Evolutionary conservation across 92 coral and sea anemone genomes (phyloP), one percentile per base, ranked within the genome.

Genomic region (Nematostella vectensis): DNA sequence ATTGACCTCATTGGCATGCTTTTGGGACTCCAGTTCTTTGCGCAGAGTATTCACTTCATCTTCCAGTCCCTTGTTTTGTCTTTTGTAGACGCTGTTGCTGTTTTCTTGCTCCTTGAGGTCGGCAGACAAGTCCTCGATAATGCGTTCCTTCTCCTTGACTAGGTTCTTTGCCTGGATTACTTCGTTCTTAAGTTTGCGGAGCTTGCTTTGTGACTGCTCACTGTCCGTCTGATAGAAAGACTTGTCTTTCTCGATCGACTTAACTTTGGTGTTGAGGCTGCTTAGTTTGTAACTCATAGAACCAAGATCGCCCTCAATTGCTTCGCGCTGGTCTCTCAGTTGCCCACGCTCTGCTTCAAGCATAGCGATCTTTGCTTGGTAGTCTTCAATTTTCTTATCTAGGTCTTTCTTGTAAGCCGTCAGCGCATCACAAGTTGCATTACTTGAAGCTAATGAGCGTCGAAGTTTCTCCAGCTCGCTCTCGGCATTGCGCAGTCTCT

Each of bases 71-170:
- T 54, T 58, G 44, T 73, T 67, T 48, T 80, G 74, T 18, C 95
- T 70, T 47, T 80, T 80, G 20, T 26, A 53, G 22, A 57, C 63
- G 15, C 58, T 75, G 20, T 75, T 57, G 27, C 67, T 62, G 15
- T 80, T 59, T 40, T 72, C 79, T 17, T 54, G 58, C n/a, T 71
- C 83, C 62, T 80, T 85, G 26, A 85, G 30, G 4, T 85, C 88
- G 25, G 66, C 44, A 2, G 57, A 54, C 25, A 67, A 60, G 1
- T 76, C 80, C 13, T 71, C 81, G 51, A 57, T 70, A 20, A 58
- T 50, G 13, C 95, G 70, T 21, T 85, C 88, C 51, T 83, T 73
- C 62, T 80, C 95, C 37, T 74, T 80, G 22, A 81, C 59, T 66
- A 79, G 86, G 71, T 85, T 85, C 15, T 78, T 76, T 13, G 72